Percentiles rank a stretch among this genome's conserved stretches.
These are phyloP conservation scores for Verasper variegatus DNA, from an alignment of 2,113 vertebrate genomes.

Conservation along the genomic window DNA sequence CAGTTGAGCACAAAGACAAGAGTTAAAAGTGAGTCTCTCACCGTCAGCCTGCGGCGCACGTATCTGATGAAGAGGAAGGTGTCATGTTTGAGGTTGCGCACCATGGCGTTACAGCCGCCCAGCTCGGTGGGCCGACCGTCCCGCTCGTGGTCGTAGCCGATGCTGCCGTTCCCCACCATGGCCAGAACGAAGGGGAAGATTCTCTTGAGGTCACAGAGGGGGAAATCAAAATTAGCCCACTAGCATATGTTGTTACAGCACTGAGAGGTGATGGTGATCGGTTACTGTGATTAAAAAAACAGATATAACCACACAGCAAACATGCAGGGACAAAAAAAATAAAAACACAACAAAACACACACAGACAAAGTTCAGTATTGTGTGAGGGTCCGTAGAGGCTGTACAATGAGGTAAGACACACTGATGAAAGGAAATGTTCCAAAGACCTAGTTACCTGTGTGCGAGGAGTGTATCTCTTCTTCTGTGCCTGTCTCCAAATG, in stretches of 20 bases:
- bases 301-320: constrained; percentile 9
- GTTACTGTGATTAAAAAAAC: neutral
- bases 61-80: constrained; percentile 97
- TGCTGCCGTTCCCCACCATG: constrained; percentile 95
- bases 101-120: constrained; percentile 93
- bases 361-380: neutral
- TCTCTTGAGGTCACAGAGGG: constrained; percentile 77
- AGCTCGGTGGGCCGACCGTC: constrained; percentile 93
- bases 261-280: no score
- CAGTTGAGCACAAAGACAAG: neutral
- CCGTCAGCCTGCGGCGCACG: constrained; percentile 92
- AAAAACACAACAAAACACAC: neutral
- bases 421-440: constrained; percentile 9
- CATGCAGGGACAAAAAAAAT: neutral
- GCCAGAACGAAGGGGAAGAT: constrained; percentile 93
- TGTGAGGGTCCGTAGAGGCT: neutral
- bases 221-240: neutral
- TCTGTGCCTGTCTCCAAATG: constrained; percentile 91
- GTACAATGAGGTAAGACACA: no score
- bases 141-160: constrained; percentile 92
- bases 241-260: neutral
- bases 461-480: constrained; percentile 94
- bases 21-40: constrained; percentile 77
- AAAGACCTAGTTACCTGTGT: constrained; percentile 87
- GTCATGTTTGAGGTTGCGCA: constrained; percentile 95